phyloP scores from a whole-genome alignment of 2,797 vertebrate species.

The Taeniopygia guttata region DNA sequence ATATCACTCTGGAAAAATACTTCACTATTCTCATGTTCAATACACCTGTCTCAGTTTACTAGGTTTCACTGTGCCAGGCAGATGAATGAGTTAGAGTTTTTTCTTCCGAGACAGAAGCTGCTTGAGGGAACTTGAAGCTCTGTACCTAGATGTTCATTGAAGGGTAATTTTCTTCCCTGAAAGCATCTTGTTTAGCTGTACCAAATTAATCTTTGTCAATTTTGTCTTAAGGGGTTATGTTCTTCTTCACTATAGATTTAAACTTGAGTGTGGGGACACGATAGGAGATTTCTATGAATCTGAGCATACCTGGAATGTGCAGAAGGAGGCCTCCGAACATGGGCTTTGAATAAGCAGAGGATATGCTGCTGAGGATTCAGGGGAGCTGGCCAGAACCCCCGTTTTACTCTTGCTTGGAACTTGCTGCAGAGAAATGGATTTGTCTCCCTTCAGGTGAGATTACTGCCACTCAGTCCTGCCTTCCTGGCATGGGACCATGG shows the following conservation, averaged over 20 bases:
- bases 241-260: neutral
- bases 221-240: neutral
- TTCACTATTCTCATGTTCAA: neutral
- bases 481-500: neutral
- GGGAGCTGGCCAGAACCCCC: neutral
- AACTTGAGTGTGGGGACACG: neutral
- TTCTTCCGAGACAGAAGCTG: neutral
- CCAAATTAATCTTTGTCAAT: neutral
- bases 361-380: accelerated
- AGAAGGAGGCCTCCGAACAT: neutral
- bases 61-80: neutral
- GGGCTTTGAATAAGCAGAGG: neutral
- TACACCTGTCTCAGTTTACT: neutral
- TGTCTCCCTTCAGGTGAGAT: neutral
- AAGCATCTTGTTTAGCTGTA: neutral
- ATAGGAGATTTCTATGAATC: neutral
- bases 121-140: neutral
- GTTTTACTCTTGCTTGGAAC: neutral
- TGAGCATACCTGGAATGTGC: neutral
- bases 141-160: neutral
- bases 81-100: neutral
- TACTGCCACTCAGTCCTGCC: neutral
- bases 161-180: neutral
- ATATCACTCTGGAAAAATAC: neutral
- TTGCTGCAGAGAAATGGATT: neutral